Base-by-base conservation (phyloP, 1,140 invertebrate genomes). In the Listronotus oregonensis region DNA sequence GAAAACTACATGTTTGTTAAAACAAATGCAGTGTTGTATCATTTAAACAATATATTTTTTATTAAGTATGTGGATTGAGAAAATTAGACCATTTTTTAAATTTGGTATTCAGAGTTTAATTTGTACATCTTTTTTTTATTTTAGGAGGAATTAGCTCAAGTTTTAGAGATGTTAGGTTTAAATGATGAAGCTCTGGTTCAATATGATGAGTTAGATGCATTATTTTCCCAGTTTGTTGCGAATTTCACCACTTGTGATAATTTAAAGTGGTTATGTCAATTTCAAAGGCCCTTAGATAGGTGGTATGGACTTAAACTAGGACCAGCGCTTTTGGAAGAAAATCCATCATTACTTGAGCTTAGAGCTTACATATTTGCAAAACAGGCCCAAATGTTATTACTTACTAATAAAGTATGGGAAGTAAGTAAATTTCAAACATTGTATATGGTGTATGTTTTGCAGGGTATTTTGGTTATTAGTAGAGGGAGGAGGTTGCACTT, bases 201-300 rank as follows among this genome's bases (percentile, higher is more conserved):
- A 75, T 98, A 98, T 81, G 96, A 99, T 82, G 96, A 98, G 83
- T 81, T 98, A 70, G 96, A 98, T 84, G 96, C 96, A 56, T 85
- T 98, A 51, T 98, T 98, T 80, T 95, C 95, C 10, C 95, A 98
- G 82, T 97, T 97, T 83, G 88, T 98, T 40, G 86, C 96, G 60
- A 97, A 97, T 82, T 93, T 93, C 46, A 90, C 91, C 77, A 85
- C 92, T 67, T 91, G 91, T 75, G 90, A 92, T 69, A 87, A 87
- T 76, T 89, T 92, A 63, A 85, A 85, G 59, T 96, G 94, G 94
- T 79, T 96, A 64, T 82, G 81, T 49, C 85, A 85, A 27, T 94
- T 95, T 74, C 87, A 90, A 77, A 84, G 82, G 65, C 86, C 90
- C 3, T 83, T 95, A 52, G 89, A 89, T 59, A 85, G 85, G 50